phyloP scores from a whole-genome alignment of 2,888 invertebrate species.

The Sinodicranocentrus sp. region DNA sequence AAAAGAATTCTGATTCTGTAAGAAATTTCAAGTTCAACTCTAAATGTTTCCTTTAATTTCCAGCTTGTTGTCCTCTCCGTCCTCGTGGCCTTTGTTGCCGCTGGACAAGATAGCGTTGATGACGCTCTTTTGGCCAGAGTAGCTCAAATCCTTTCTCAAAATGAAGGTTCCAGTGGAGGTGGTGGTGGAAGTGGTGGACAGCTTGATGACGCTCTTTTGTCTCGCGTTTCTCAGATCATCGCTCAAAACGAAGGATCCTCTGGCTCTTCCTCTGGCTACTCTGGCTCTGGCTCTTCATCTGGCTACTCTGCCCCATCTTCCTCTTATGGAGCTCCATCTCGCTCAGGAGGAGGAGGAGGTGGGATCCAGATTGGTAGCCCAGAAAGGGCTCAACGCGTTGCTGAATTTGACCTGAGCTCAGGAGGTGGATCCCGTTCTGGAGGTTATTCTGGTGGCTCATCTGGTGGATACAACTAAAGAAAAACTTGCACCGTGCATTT shows the following conservation, averaged over 20 bases:
- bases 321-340: constrained; percentile 33
- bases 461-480: constrained; percentile 51
- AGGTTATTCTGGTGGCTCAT: constrained; percentile 22
- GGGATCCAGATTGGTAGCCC: constrained; percentile 61
- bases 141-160: constrained; percentile 61
- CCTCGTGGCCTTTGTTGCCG: constrained; percentile 60
- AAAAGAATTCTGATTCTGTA: neutral
- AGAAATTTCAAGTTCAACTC: constrained; percentile 5
- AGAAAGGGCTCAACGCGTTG: constrained; percentile 64
- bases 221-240: constrained; percentile 67
- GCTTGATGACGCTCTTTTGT: constrained; percentile 53
- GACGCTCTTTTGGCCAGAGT: constrained; percentile 65
- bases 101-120: constrained; percentile 66
- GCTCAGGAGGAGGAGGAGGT: constrained; percentile 41
- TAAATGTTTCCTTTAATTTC: neutral
- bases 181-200: constrained; percentile 26
- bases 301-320: constrained; percentile 15
- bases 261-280: constrained; percentile 11
- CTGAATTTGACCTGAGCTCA: constrained; percentile 64
- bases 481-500: neutral
- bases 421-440: constrained; percentile 17
- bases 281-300: constrained; percentile 23
- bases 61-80: constrained; percentile 64
- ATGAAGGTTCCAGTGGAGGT: constrained; percentile 32
- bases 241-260: constrained; percentile 52